Conservation (phyloP, 2,113 vertebrate genomes). For the Ascaphus truei region DNA sequence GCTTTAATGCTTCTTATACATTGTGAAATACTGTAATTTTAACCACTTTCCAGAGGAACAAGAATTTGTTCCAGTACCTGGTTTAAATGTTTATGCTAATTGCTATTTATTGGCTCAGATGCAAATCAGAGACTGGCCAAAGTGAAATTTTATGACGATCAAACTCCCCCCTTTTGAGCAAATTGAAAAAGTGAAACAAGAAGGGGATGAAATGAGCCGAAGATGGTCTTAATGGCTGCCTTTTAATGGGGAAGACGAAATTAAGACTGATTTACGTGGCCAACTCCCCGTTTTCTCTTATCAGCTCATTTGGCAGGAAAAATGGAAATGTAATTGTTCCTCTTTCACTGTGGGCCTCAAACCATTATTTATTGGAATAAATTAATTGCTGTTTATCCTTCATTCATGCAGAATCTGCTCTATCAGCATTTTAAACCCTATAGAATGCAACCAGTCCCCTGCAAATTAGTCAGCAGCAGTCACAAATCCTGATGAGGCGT, state of each 20-base stretch:
- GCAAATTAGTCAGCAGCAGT: conserved; percentile 72
- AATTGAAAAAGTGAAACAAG: conserved; percentile 99
- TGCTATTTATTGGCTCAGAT: conserved; percentile 99
- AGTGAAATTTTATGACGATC: conserved; percentile 99
- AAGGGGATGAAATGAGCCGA: conserved; percentile 98
- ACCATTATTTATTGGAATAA: conserved; percentile 90
- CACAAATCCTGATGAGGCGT: conserved; percentile 72
- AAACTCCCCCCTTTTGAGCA: conserved; percentile 99
- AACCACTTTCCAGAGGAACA: conserved; percentile 97
- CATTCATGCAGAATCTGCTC: conserved; percentile 77
- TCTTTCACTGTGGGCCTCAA: conserved; percentile 81
- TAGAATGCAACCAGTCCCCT: conserved; percentile 70
- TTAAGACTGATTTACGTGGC: conserved; percentile 99
- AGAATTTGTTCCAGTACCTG: conserved; percentile 97
- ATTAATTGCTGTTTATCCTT: conserved; percentile 93
- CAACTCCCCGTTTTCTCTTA: conserved; percentile 94
- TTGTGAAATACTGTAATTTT: conserved; percentile 85
- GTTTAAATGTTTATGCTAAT: conserved; percentile 99
- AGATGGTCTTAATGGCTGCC: conserved; percentile 97
- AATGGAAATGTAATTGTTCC: conserved; percentile 94
- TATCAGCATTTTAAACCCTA: conserved; percentile 78
- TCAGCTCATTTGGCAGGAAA: conserved; percentile 97
- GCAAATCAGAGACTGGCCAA: conserved; percentile 99
- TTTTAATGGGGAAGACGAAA: conserved; percentile 99
- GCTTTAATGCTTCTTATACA: conserved; percentile 67